These are phyloP conservation scores for Sinelater perroti DNA, from an alignment of 2,888 invertebrate species.

Conservation along the genomic window DNA sequence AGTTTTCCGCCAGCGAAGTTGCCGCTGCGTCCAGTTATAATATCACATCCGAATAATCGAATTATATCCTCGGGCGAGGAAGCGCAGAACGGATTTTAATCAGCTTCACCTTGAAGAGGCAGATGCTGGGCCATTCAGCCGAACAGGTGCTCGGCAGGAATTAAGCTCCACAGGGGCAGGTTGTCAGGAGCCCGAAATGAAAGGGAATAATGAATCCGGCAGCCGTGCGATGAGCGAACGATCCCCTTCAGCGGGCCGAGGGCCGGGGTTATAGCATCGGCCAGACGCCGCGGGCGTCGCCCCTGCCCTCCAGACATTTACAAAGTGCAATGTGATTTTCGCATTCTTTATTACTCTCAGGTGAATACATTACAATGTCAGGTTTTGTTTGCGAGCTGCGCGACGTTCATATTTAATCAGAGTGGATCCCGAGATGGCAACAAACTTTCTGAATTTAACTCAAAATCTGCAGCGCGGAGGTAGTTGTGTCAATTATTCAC, in stretches of 20 bases:
- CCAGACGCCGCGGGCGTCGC: constrained; percentile 19
- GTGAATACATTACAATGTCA: constrained; percentile 24
- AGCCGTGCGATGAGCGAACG: not conserved
- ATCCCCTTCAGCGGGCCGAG: not conserved
- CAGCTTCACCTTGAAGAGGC: constrained; percentile 4
- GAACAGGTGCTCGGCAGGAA: not conserved
- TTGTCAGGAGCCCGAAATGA: not conserved
- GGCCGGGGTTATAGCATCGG: constrained; percentile 10
- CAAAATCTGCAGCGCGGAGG: too few relatives aligned
- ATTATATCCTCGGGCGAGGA: not conserved
- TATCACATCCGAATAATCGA: not conserved
- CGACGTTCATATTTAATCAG: constrained; percentile 8
- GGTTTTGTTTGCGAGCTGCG: constrained; percentile 1
- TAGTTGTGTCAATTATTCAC: too few relatives aligned
- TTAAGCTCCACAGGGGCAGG: not conserved
- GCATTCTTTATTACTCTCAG: constrained; percentile 18
- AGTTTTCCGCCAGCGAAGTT: too few relatives aligned
- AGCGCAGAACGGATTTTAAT: not conserved
- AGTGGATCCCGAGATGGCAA: constrained; percentile 1
- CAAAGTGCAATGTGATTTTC: constrained; percentile 7
- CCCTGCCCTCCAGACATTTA: constrained; percentile 19
- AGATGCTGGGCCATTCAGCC: not conserved
- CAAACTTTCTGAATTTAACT: too few relatives aligned
- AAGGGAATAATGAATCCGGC: not conserved
- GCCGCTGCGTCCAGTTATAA: too few relatives aligned